Evolutionary conservation across 2,888 invertebrate species (phyloP).

Genomic region (Cerastoderma edule): DNA sequence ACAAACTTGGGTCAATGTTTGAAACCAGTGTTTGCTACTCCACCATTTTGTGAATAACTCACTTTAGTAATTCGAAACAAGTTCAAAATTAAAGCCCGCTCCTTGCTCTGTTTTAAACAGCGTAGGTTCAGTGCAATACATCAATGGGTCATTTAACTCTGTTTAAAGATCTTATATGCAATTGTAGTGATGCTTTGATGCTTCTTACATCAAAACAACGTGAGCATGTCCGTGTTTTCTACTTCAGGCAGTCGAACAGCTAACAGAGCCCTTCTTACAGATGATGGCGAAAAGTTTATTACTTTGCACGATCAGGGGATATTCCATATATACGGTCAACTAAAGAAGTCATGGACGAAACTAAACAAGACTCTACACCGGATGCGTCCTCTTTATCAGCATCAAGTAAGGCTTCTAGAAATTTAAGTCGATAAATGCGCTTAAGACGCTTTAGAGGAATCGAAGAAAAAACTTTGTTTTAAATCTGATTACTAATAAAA

Average conservation of each 20-base stretch:
- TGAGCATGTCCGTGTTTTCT: not conserved
- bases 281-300: conserved; percentile 71
- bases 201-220: not conserved
- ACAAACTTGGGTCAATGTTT: too few relatives aligned
- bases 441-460: not conserved
- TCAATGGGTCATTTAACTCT: not conserved
- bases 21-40: too few relatives aligned
- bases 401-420: not conserved
- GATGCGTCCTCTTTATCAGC: conserved; percentile 26
- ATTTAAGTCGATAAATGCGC: not conserved
- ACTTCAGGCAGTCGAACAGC: conserved; percentile 16
- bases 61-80: not conserved
- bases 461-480: not conserved
- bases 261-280: conserved; percentile 22
- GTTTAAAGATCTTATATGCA: not conserved
- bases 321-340: conserved; percentile 70
- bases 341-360: conserved; percentile 72
- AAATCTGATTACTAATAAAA: not conserved
- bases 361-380: conserved; percentile 46
- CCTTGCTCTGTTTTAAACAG: not conserved
- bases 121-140: not conserved
- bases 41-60: too few relatives aligned
- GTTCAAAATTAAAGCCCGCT: not conserved
- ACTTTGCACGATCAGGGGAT: conserved; percentile 65
- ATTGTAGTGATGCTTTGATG: not conserved